A percentile compares a stretch with the other conserved stretches of the same genome.
Evolutionary conservation across 2,797 vertebrate genomes (phyloP).

Genomic region (Molothrus ater): DNA sequence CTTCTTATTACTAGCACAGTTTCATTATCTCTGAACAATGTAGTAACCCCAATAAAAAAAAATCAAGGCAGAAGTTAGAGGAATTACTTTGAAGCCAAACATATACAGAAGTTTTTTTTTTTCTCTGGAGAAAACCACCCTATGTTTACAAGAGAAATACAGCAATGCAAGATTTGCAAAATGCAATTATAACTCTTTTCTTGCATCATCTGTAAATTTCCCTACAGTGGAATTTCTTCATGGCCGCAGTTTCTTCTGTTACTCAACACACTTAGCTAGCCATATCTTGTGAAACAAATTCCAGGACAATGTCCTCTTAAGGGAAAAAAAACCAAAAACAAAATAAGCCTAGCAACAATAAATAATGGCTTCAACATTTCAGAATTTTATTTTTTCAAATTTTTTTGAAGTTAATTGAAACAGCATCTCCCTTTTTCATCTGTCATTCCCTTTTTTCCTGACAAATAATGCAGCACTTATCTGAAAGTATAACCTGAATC

Average conservation of each 20-base stretch:
- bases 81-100: not conserved
- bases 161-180: not conserved
- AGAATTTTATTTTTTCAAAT: not conserved
- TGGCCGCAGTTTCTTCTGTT: not conserved
- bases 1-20: not conserved
- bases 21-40: not conserved
- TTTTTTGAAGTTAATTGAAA: not conserved
- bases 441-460: not conserved
- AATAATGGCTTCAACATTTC: not conserved
- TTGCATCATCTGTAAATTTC: not conserved
- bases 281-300: not conserved
- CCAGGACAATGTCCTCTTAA: not conserved
- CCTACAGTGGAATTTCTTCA: not conserved
- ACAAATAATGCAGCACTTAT: not conserved
- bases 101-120: accelerated
- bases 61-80: not conserved
- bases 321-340: accelerated
- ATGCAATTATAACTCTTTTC: not conserved
- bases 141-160: not conserved
- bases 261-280: not conserved
- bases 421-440: not conserved
- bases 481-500: not conserved
- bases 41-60: not conserved
- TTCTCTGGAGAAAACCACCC: not conserved
- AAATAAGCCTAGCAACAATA: not conserved